A percentile compares a stretch with the other conserved stretches of the same genome.
Conservation (phyloP, 1,140 invertebrate species). For the Atta cephalotes region DNA sequence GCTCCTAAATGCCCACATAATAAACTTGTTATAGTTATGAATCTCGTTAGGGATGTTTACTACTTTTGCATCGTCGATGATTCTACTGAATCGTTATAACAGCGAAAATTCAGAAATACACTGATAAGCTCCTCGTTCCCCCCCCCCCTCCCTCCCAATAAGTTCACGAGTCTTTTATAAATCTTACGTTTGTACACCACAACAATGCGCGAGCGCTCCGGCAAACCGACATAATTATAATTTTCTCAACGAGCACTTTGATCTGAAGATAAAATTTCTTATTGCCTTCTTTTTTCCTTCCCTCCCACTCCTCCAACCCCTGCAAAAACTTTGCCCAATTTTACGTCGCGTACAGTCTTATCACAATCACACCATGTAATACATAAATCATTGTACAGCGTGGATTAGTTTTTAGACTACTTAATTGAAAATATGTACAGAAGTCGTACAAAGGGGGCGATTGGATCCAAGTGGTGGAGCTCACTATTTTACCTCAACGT, state of each 20-base stretch:
- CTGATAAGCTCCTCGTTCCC: slow-evolving; percentile 75
- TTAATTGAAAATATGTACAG: slow-evolving; percentile 85
- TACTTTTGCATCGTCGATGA: slow-evolving; percentile 56
- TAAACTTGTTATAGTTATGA: slow-evolving; percentile 53
- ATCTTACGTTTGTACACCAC: slow-evolving; percentile 78
- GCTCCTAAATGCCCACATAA: slow-evolving; percentile 72
- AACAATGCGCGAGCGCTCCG: slow-evolving; percentile 65
- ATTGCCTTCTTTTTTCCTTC: background rate
- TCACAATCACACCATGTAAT: slow-evolving; percentile 84
- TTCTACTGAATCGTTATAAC: slow-evolving; percentile 70
- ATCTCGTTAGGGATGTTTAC: slow-evolving; percentile 43
- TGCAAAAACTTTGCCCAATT: slow-evolving; percentile 28
- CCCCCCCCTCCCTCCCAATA: slow-evolving; percentile 30
- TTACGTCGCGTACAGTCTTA: slow-evolving; percentile 81
- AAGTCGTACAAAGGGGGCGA: slow-evolving; percentile 71
- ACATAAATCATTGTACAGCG: slow-evolving; percentile 82
- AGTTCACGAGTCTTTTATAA: slow-evolving; percentile 77
- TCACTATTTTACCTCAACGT: slow-evolving; percentile 90
- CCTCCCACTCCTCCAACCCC: background rate
- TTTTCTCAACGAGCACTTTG: slow-evolving; percentile 62
- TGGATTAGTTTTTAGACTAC: slow-evolving; percentile 83
- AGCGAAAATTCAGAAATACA: slow-evolving; percentile 73
- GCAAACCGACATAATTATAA: slow-evolving; percentile 54
- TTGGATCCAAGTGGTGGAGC: slow-evolving; percentile 55
- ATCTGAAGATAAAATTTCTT: slow-evolving; percentile 63